phyloP scores from a whole-genome alignment of 2,113 vertebrate species.

The Australoheros scitulus region DNA sequence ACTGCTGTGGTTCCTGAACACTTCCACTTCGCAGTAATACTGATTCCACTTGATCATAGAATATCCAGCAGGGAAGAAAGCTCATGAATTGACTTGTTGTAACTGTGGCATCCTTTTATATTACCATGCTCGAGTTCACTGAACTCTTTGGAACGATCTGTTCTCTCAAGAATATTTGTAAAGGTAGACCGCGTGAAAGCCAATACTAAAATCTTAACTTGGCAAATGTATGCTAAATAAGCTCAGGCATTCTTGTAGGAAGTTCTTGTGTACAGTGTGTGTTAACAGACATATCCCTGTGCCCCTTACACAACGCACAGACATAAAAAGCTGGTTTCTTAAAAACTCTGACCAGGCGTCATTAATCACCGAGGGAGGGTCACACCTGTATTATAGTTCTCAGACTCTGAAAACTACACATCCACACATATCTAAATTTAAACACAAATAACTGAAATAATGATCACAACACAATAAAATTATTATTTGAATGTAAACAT shows the following conservation, averaged over 20 bases:
- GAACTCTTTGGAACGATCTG: not conserved
- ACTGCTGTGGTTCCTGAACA: not conserved
- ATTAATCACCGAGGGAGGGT: not conserved
- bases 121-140: not conserved
- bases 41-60: not conserved
- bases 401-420: not conserved
- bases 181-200: not conserved
- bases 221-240: not conserved
- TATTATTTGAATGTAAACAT: not conserved
- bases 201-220: not conserved
- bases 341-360: not conserved
- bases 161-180: not conserved
- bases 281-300: not conserved
- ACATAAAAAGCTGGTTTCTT: not conserved
- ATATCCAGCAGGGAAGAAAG: not conserved
- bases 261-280: not conserved
- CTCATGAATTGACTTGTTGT: not conserved
- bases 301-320: not conserved
- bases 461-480: too few species aligned
- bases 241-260: not conserved
- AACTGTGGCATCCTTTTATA: not conserved
- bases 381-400: not conserved
- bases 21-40: not conserved
- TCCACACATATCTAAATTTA: not conserved
- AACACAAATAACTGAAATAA: not conserved